Evolutionary conservation across 2,797 vertebrate genomes (phyloP), one percentile per base, ranked within the genome.

Genomic region (Myotis myotis): DNA sequence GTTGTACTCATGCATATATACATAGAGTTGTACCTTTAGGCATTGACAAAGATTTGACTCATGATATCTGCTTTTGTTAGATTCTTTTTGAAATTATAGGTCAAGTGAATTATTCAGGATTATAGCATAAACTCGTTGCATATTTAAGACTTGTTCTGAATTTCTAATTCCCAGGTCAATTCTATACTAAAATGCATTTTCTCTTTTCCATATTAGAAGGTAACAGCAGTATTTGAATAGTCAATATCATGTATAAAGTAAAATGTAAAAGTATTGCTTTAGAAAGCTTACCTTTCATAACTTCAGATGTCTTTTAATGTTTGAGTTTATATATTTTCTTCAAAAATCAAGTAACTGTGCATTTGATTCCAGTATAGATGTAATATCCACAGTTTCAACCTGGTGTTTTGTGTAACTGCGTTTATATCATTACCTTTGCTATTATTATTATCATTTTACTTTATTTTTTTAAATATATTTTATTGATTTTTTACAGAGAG

Each of bases 71-170:
- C n/a, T 88, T 84, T 85, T 70, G 22, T 30, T 95, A 30, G 84
- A 20, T 62, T 88, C 41, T 57, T 87, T 87, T 86, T 83, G 3
- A 91, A 93, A 89, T 86, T 51, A n/a, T 71, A 44, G 19, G 47
- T 79, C 81, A 47, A 84, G 30, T 79, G 47, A 19, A 44, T 92
- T 75, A 84, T 74, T 95, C 44, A 94, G 41, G 13, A 75, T 72
- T 68, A 16, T 28, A 82, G 8, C 4, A 75, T 75, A 74, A 80
- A 44, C 47, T 17, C 70, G 16, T 17, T 74, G 41, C 4, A 76
- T 80, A 88, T 36, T 53, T 88, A 76, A 88, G 11, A 3, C 38
- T 71, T 82, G 23, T 47, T 91, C 28, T 84, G 25, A 74, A 57
- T 87, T 89, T 53, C 17, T 49, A 57, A 96, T 76, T 57, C 8